Percentiles rank a stretch among this genome's conserved stretches.
These are phyloP conservation scores for Tokudaia muenninki DNA, from an alignment of 2,797 vertebrate species.

Conservation along the genomic window DNA sequence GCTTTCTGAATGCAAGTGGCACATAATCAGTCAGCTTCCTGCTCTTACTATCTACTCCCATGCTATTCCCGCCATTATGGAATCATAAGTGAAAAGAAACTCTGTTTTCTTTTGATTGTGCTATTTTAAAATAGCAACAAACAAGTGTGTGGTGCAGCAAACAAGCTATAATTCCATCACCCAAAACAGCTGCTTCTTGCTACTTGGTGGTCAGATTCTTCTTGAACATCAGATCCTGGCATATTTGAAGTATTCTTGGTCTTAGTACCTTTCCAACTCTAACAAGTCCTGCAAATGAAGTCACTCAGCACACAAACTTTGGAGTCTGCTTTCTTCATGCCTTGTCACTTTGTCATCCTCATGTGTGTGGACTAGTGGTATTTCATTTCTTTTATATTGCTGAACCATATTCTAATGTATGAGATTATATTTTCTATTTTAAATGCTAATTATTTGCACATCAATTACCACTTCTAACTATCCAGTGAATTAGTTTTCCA, in stretches of 20 bases:
- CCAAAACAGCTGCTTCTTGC: not conserved
- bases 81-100: not conserved
- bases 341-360: too few relatives aligned
- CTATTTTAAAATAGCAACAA: not conserved
- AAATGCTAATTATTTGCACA: not conserved
- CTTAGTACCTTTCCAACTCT: too few relatives aligned
- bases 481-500: not conserved
- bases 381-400: too few relatives aligned
- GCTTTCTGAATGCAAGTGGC: not conserved
- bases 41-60: not conserved
- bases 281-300: too few relatives aligned
- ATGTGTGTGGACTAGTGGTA: too few relatives aligned
- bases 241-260: too few relatives aligned
- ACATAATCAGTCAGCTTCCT: not conserved
- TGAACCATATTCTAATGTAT: not conserved
- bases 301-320: too few relatives aligned
- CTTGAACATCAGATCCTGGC: rapidly evolving
- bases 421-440: not conserved
- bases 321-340: too few relatives aligned
- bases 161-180: not conserved
- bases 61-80: not conserved
- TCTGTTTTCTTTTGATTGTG: not conserved
- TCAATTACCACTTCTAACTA: not conserved
- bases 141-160: not conserved
- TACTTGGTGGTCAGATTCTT: not conserved